phyloP scores from a whole-genome alignment of 2,113 vertebrate genomes.

The Piaya cayana region DNA sequence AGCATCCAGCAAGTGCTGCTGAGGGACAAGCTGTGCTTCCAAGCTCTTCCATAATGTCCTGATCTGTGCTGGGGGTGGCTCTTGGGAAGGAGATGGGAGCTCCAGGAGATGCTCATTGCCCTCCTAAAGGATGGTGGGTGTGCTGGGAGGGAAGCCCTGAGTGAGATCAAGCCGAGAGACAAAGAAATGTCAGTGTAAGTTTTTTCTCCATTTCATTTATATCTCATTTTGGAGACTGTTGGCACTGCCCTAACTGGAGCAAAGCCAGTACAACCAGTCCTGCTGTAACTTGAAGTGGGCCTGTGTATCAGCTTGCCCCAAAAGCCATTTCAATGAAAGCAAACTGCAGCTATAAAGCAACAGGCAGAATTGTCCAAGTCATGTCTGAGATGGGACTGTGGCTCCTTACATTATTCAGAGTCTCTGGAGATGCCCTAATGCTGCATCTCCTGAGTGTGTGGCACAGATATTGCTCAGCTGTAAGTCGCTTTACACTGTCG shows the following conservation, averaged over 20 bases:
- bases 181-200: background rate
- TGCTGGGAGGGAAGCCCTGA: background rate
- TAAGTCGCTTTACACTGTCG: background rate
- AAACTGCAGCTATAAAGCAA: background rate
- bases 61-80: background rate
- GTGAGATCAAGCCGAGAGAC: background rate
- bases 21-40: background rate
- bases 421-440: background rate
- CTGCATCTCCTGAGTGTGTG: background rate
- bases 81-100: background rate
- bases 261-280: background rate
- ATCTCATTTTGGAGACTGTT: background rate
- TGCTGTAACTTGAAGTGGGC: background rate
- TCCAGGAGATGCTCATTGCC: background rate
- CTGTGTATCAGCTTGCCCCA: fast-evolving
- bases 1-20: background rate
- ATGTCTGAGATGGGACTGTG: background rate
- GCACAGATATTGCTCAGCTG: background rate
- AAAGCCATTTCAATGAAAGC: background rate
- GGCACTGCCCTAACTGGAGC: background rate
- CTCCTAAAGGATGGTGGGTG: fast-evolving
- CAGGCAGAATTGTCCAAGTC: background rate
- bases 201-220: background rate
- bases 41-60: background rate
- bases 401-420: background rate